phyloP scores from a whole-genome alignment of 2,888 invertebrate species.

The Rhagonycha fulva region DNA sequence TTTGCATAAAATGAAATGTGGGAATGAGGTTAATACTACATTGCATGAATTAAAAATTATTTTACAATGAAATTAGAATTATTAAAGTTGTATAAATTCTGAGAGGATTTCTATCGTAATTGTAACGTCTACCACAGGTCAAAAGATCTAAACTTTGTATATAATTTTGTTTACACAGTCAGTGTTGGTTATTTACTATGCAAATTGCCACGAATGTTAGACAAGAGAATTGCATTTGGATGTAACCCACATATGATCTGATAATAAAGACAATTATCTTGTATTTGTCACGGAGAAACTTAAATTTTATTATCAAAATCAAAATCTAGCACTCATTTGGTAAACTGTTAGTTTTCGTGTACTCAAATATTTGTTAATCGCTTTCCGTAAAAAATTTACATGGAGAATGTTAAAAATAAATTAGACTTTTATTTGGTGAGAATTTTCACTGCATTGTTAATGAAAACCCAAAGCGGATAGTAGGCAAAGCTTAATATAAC shows the following conservation, averaged over 20 bases:
- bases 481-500: background rate
- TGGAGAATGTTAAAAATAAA: background rate
- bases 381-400: background rate
- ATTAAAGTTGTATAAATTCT: background rate
- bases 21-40: no score
- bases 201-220: background rate
- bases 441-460: background rate
- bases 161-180: background rate
- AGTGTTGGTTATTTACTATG: background rate
- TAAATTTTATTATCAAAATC: background rate
- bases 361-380: background rate
- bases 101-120: background rate
- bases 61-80: background rate
- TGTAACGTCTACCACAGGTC: background rate
- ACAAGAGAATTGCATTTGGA: background rate
- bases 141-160: background rate
- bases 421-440: background rate
- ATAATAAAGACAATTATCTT: background rate
- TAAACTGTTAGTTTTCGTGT: background rate
- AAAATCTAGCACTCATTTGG: background rate
- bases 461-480: background rate
- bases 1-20: no score
- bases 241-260: background rate
- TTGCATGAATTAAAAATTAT: background rate
- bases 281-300: background rate